A percentile compares a stretch with the other conserved stretches of the same genome.
Evolutionary conservation across 1,140 invertebrate genomes (phyloP).

Genomic region (Pinna nobilis): DNA sequence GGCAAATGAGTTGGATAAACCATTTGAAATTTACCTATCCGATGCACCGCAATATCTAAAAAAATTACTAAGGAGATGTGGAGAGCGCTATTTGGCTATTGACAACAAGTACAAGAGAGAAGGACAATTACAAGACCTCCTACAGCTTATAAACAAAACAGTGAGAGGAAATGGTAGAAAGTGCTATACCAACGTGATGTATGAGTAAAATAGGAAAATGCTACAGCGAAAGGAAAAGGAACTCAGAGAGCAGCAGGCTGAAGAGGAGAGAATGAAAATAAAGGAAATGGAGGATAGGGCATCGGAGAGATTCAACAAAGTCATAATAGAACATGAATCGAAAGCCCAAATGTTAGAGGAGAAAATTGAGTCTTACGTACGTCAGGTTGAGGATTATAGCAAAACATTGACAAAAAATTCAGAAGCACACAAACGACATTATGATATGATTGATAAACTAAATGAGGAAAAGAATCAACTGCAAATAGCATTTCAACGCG

Average conservation of each 20-base stretch:
- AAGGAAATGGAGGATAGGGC: conserved; percentile 7
- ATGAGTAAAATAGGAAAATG: neutral
- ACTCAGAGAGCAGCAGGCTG: neutral
- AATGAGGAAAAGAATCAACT: neutral
- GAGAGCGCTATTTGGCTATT: neutral
- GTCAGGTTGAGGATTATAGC: neutral
- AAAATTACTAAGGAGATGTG: neutral
- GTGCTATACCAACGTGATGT: conserved; percentile 12
- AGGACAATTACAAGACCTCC: neutral
- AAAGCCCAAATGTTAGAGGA: neutral
- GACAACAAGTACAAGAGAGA: neutral
- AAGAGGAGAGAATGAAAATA: neutral
- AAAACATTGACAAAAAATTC: neutral
- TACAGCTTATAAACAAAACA: conserved; percentile 1
- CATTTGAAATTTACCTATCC: neutral
- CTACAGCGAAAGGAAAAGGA: neutral
- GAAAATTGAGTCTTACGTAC: neutral
- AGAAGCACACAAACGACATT: neutral
- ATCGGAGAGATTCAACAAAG: neutral
- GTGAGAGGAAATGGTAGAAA: neutral
- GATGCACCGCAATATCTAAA: neutral
- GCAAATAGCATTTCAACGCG: neutral
- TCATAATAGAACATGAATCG: neutral
- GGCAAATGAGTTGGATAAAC: neutral
- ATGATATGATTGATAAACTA: neutral